A percentile compares a stretch with the other conserved stretches of the same genome.
Evolutionary conservation across 2,888 invertebrate genomes (phyloP).

Genomic region (Tetragonisca angustula): DNA sequence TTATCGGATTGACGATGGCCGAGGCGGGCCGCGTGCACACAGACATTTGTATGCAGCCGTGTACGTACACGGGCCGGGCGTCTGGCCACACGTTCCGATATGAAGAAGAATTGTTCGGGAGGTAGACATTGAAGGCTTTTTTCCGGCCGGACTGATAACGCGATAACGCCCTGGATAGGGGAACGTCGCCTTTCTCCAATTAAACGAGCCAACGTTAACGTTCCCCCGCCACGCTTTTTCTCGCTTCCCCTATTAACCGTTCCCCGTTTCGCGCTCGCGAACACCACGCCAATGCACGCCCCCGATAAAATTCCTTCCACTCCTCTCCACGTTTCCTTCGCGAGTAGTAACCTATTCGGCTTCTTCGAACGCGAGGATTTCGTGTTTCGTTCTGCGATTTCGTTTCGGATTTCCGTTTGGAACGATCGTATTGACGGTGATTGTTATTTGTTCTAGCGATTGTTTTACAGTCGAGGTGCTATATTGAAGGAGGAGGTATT

Average conservation of each 20-base stretch:
- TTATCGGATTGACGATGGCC: conserved; percentile 73
- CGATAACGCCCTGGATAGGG: conserved; percentile 42
- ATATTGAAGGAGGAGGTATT: background rate
- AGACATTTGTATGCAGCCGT: conserved; percentile 49
- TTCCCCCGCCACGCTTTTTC: conserved; percentile 21
- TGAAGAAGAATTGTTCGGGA: conserved; percentile 50
- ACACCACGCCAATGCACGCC: conserved; percentile 8
- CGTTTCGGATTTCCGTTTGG: background rate
- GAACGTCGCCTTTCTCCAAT: conserved; percentile 35
- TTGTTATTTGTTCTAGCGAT: background rate
- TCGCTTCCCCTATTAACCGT: conserved; percentile 33
- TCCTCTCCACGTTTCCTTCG: background rate
- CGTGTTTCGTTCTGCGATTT: background rate
- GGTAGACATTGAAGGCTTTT: conserved; percentile 55
- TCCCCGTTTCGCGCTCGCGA: conserved; percentile 10
- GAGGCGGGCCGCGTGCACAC: conserved; percentile 54
- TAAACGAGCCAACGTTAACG: conserved; percentile 44
- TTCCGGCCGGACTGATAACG: conserved; percentile 43
- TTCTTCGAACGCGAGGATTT: background rate
- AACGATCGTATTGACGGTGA: background rate
- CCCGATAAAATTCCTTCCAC: background rate
- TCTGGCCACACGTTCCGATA: conserved; percentile 49
- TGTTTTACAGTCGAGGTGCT: background rate
- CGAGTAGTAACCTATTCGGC: background rate
- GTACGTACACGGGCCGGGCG: conserved; percentile 25